Percentiles rank a stretch among this genome's conserved stretches.
Conservation (phyloP, 2,797 vertebrate genomes). For the Eidolon dupreanum region DNA sequence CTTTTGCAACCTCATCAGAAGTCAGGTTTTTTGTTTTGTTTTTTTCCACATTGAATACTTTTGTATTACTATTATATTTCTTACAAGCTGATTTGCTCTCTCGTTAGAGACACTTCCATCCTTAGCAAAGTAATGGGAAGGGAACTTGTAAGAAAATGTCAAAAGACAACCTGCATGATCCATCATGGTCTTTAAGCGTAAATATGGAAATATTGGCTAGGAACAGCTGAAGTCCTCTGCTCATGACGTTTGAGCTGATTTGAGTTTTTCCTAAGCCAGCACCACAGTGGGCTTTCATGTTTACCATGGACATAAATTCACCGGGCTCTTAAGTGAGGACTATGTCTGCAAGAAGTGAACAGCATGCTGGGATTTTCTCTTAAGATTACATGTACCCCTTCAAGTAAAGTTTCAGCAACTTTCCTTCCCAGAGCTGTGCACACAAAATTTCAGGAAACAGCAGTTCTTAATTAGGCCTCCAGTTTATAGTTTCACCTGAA, state of each 20-base stretch:
- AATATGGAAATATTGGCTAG: slow-evolving; percentile 50
- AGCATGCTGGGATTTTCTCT: slow-evolving; percentile 83
- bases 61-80: slow-evolving; percentile 52
- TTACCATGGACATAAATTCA: slow-evolving; percentile 81
- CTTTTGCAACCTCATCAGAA: slow-evolving; percentile 54
- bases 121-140: slow-evolving; percentile 67
- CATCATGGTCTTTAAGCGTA: slow-evolving; percentile 53
- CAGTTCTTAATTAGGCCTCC: slow-evolving; percentile 87
- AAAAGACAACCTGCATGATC: slow-evolving; percentile 61
- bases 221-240: slow-evolving; percentile 65
- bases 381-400: slow-evolving; percentile 82
- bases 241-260: slow-evolving; percentile 66
- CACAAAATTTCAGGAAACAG: slow-evolving; percentile 87
- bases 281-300: slow-evolving; percentile 78
- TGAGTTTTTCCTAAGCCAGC: slow-evolving; percentile 76
- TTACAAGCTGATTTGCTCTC: slow-evolving; percentile 49
- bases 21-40: background rate
- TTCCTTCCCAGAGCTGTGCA: slow-evolving; percentile 79
- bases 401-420: slow-evolving; percentile 81
- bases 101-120: slow-evolving; percentile 31
- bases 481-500: slow-evolving; percentile 90
- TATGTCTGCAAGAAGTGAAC: slow-evolving; percentile 82
- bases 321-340: slow-evolving; percentile 76
- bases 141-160: slow-evolving; percentile 68
- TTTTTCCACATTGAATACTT: slow-evolving; percentile 40